Base-by-base conservation (phyloP, 2,113 vertebrate genomes). In the Peromyscus californicus region DNA sequence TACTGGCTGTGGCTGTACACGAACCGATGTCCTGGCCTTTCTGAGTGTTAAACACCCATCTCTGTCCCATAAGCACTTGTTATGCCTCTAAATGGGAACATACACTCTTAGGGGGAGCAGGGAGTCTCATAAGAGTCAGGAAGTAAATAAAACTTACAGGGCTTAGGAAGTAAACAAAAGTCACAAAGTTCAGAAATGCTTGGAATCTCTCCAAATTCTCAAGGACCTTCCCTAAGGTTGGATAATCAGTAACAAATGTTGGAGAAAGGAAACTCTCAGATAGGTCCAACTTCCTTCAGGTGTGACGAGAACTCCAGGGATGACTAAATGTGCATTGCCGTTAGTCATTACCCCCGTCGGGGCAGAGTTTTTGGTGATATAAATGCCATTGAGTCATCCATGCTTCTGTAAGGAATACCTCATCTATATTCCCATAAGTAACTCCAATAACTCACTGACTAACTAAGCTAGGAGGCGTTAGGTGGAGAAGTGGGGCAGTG, bases 31-130 rank as follows among this genome's bases (percentile, higher is more conserved):
- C 82, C 39, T 79, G 22, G 57, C 59, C 19, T 74, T n/a, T 16
- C 39, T 0, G 0, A 36, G 2, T 3, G 2, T 70, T 29, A 93
- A 91, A 89, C n/a, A 29, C 45, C 51, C 29, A 74, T n/a, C 17
- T 78, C 79, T 48, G 1, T 3, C 19, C 86, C 3, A 3, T 69
- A 59, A 51, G 2, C 61, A 11, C 2, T 16, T 70, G 42, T 26
- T 61, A 36, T 16, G 33, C 26, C 21, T 65, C 39, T 19, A 45
- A 85, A 85, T 24, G 24, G 26, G 15, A 85, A 57, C 36, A 84
- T 57, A 51, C 15, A 8, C 83, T 45, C 24, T 65, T 29, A 45
- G 16, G 2, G 7, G 24, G 26, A 65, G 19, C 7, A 33, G 48
- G 11, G 42, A 76, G 39, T 42, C 57, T 84, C 13, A 29, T 16